Conservation (phyloP, 2,888 invertebrate genomes). For the Drosophila nigritarsus region DNA sequence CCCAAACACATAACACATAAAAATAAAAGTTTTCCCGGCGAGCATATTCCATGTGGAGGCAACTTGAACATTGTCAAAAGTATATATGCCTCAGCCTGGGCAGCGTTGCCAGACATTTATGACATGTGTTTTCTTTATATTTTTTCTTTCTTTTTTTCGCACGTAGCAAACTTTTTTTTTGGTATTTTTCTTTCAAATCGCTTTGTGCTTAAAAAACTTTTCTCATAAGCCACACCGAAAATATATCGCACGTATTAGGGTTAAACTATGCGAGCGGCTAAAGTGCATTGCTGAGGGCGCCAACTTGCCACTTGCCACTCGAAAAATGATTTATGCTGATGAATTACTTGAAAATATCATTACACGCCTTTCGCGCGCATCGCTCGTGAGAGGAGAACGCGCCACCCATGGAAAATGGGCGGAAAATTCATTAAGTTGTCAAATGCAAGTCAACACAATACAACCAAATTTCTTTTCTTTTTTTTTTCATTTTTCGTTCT, state of each 20-base stretch:
- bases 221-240: conserved; percentile 64
- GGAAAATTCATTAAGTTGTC: conserved; percentile 78
- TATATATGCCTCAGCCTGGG: conserved; percentile 26
- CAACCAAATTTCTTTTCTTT: conserved; percentile 8
- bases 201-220: conserved; percentile 53
- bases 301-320: conserved; percentile 30
- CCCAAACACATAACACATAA: conserved; percentile 46
- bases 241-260: conserved; percentile 57
- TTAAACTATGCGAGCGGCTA: conserved; percentile 35
- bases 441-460: conserved; percentile 81
- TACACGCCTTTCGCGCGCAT: conserved; percentile 28
- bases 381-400: neutral
- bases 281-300: conserved; percentile 40
- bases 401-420: conserved; percentile 23
- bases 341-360: conserved; percentile 59
- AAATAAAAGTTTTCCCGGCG: conserved; percentile 54
- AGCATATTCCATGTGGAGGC: conserved; percentile 21
- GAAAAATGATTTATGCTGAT: conserved; percentile 59
- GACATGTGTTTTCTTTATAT: conserved; percentile 15
- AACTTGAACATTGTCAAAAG: conserved; percentile 67
- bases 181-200: conserved; percentile 1
- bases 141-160: conserved; percentile 21
- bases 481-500: conserved; percentile 6
- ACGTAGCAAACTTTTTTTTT: conserved; percentile 65
- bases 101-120: conserved; percentile 61